Evolutionary conservation across 2,113 vertebrate genomes (phyloP), one percentile per base, ranked within the genome.

Genomic region (Greenwoodochromis staneri): DNA sequence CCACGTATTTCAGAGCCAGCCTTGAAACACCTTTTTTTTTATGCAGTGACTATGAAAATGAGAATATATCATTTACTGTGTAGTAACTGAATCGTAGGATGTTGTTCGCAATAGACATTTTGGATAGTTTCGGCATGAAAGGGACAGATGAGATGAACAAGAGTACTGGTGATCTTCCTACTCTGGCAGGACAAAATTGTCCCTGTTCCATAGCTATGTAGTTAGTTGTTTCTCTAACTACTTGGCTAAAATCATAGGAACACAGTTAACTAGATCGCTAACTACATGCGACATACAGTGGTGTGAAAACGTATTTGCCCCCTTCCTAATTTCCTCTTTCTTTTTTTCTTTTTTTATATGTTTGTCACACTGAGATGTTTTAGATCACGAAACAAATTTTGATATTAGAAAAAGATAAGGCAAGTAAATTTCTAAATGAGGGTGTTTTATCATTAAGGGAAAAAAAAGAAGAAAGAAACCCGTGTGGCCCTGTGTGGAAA

Each of bases 11-110:
- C 40, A 76, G 24, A 76, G 40, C 24, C 69, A 29, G 69, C 21
- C 14, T 17, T 47, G 40, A 73, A 73, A 45, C 2, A 9, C 13
- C 0, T 24, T 14, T 24, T 38, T 53, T 24, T 12, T 4, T 7
- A 34, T 40, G 31, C 19, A 38, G 3, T 66, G 34, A 63, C 9
- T 63, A 63, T 63, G 31, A 36, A 66, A 38, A 8, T 2, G 17
- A n/a, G 4, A 61, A 6, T 6, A 21, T 8, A 69, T 13, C 11
- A 69, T 69, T 40, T 40, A 24, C 11, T 42, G 7, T 71, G 36
- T 42, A 71, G 36, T 40, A 71, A 40, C 36, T 42, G n/a, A 27
- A 73, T 45, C 5, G 2, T 19, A 63, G 16, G 29, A 63, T 17
- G 29, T 73, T 27, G 40, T 45, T 73, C 1, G 5, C 8, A 27